Base-by-base conservation (phyloP, 2,888 invertebrate species). In the Timema podura region DNA sequence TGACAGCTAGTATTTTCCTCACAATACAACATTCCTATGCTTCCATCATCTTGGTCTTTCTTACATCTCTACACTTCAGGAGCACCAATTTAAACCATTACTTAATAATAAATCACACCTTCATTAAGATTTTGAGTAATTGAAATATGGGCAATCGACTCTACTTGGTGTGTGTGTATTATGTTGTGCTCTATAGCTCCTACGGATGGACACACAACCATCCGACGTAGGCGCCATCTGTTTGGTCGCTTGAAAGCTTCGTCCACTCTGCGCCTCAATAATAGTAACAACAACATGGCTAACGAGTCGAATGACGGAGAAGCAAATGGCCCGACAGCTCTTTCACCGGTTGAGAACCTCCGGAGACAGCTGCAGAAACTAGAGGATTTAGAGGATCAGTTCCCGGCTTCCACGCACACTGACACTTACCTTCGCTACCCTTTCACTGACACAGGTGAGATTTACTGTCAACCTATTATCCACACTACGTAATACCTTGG, bases 391-490 rank as follows among this genome's bases (percentile, higher is more conserved):
- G 93, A 92, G 77, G 93, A 93, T 77, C 91, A 92, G 80, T 89
- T 93, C 76, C 91, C 90, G 0, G 89, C 89, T 72, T 83, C 90
- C 72, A 85, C 86, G 30, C 83, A 83, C 72, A 86, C 87, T 51
- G 92, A 91, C 77, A 91, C 92, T 64, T 92, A 92, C 76, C 81
- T 93, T 73, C 85, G 92, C 64, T 93, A 93, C 80, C 93, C 93
- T 2, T 93, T 93, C 78, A 87, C 88, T 74, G 92, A 92, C 79
- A 85, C 90, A 77, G 87, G 88, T 88, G 66, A 71, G 69, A 16
- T 30, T 16, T 11, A 46, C 57, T 67, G 49, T 51, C 15, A 47
- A 65, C 48, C 46, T 59, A 30, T 30, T 30, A 30, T 30, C 30
- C 30, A 30, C 30, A 30, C 30, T 30, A 30, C 30, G 1, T 30